Conservation (phyloP, 2,888 invertebrate genomes). For the Emmelina monodactyla region DNA sequence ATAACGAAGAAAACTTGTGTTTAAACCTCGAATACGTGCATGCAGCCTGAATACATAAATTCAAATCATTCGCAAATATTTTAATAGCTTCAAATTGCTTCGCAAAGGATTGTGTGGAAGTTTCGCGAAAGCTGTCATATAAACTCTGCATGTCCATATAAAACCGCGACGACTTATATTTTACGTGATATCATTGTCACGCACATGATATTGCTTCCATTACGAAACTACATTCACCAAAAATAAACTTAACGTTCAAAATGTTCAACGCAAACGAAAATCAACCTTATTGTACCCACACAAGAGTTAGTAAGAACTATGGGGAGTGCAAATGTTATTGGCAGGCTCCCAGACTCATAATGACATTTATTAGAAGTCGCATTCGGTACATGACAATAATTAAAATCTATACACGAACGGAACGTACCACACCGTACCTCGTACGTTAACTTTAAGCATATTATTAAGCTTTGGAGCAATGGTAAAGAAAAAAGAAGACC, state of each 20-base stretch:
- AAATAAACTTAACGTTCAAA: conserved; percentile 20
- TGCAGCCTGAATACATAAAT: too few species aligned
- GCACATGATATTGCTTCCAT: conserved; percentile 56
- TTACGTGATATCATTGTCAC: conserved; percentile 60
- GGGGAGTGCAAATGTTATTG: conserved; percentile 18
- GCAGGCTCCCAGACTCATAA: conserved; percentile 47
- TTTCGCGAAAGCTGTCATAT: conserved; percentile 7
- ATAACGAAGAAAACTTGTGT: background rate
- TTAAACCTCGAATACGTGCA: too few species aligned
- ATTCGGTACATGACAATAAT: conserved; percentile 65
- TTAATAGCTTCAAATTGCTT: conserved; percentile 5
- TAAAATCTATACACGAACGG: conserved; percentile 63
- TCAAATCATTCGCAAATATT: too few species aligned
- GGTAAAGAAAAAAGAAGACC: background rate
- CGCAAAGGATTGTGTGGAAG: conserved; percentile 2
- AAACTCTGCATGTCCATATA: conserved; percentile 37
- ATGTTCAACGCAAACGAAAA: too few species aligned
- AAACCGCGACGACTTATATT: conserved; percentile 42
- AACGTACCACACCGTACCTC: conserved; percentile 55
- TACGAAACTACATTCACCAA: conserved; percentile 45
- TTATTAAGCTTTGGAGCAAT: conserved; percentile 29
- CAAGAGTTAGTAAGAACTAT: too few species aligned
- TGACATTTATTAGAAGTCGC: conserved; percentile 64
- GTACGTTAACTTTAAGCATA: conserved; percentile 48
- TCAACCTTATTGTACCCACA: background rate